Conservation (phyloP, 2,797 vertebrate species). For the Gallinago solitaria region DNA sequence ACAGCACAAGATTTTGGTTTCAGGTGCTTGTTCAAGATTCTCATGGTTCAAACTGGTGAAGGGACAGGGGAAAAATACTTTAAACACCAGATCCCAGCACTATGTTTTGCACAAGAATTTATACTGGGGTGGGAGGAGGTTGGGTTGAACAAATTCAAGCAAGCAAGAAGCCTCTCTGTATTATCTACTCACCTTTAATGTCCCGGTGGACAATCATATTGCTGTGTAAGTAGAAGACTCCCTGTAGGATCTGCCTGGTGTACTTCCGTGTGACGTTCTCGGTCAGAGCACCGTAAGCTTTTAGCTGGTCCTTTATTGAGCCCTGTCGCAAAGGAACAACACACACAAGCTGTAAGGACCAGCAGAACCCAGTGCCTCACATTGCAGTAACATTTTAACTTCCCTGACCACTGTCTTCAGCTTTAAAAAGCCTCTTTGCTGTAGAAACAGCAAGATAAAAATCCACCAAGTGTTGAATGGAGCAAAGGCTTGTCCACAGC, state of each 20-base stretch:
- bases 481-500: not conserved
- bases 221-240: slow-evolving; percentile 91
- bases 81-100: not conserved
- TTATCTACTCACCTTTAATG: slow-evolving; percentile 85
- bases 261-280: slow-evolving; percentile 93
- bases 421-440: not conserved
- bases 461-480: not conserved
- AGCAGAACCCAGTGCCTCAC: not conserved
- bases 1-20: not conserved
- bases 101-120: not conserved
- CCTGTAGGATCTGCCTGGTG: slow-evolving; percentile 91
- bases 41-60: not conserved
- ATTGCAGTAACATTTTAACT: not conserved
- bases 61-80: not conserved
- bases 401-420: not conserved
- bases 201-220: slow-evolving; percentile 96
- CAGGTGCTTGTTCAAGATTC: not conserved
- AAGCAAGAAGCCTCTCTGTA: not conserved
- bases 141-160: not conserved
- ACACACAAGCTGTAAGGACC: accelerated
- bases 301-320: slow-evolving; percentile 84
- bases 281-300: slow-evolving; percentile 90
- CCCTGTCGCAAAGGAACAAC: slow-evolving; percentile 54
- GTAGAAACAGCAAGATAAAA: not conserved
- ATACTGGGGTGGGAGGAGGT: accelerated